phyloP scores from a whole-genome alignment of 2,797 vertebrate species.

The Sphenopsis melanotis region DNA sequence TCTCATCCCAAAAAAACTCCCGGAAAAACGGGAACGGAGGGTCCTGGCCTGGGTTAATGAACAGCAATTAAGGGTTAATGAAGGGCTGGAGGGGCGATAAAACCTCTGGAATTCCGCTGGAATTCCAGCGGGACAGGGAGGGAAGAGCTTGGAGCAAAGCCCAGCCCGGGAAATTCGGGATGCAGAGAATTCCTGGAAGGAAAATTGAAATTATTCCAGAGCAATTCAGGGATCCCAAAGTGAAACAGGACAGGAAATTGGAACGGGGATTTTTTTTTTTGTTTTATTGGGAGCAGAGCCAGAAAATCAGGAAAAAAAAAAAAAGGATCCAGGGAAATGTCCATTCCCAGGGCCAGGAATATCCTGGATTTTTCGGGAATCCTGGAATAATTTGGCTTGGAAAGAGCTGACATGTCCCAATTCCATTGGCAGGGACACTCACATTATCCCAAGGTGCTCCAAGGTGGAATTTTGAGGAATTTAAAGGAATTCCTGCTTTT shows the following conservation, averaged over 20 bases:
- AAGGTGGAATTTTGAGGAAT: background rate
- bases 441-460: too few relatives aligned
- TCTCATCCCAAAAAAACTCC: background rate
- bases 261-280: too few relatives aligned
- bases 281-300: background rate
- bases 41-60: background rate
- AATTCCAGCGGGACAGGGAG: background rate
- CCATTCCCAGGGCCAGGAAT: background rate
- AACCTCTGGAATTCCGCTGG: background rate
- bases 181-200: background rate
- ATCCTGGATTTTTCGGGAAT: background rate
- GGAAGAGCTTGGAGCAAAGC: background rate
- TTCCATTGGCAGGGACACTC: background rate
- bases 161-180: background rate
- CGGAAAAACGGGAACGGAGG: background rate
- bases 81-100: accelerated
- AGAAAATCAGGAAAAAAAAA: background rate
- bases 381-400: background rate
- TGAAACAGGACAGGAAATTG: background rate
- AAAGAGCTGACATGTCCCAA: background rate
- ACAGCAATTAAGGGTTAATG: background rate
- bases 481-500: background rate
- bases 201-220: background rate
- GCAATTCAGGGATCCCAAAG: background rate
- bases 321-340: background rate